Evolutionary conservation across 2,113 vertebrate genomes (phyloP).

Genomic region (Archilochus colubris): DNA sequence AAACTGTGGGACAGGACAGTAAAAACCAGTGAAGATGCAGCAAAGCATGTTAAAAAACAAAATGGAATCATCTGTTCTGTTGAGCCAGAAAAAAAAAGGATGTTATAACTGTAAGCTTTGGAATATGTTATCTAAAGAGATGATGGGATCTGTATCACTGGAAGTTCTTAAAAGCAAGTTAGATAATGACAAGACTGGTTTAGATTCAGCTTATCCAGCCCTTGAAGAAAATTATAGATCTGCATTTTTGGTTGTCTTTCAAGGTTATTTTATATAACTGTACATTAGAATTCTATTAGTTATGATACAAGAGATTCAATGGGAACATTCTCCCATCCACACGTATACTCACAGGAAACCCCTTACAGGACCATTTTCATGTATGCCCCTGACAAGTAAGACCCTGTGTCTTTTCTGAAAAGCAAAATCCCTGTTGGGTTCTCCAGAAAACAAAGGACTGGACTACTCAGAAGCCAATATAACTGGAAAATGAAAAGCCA

Average conservation of each 20-base stretch:
- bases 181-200: not conserved
- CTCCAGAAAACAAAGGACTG: not conserved
- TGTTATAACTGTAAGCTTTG: not conserved
- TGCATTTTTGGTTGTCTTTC: not conserved
- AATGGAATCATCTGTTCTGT: not conserved
- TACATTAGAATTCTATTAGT: not conserved
- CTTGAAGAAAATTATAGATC: not conserved
- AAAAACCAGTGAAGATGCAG: not conserved
- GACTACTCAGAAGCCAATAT: conserved; percentile 16
- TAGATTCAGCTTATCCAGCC: not conserved
- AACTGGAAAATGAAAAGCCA: conserved; percentile 25
- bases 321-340: not conserved
- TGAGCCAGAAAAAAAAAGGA: not conserved
- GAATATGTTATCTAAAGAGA: not conserved
- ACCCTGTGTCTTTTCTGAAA: not conserved
- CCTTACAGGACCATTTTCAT: not conserved
- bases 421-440: not conserved
- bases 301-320: not conserved
- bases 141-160: not conserved
- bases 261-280: not conserved
- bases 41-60: not conserved
- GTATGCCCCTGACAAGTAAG: not conserved
- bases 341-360: not conserved
- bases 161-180: not conserved
- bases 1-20: not conserved